A percentile compares a stretch with the other conserved stretches of the same genome.
Evolutionary conservation across 2,797 vertebrate genomes (phyloP).

Genomic region (Babyrousa celebensis): DNA sequence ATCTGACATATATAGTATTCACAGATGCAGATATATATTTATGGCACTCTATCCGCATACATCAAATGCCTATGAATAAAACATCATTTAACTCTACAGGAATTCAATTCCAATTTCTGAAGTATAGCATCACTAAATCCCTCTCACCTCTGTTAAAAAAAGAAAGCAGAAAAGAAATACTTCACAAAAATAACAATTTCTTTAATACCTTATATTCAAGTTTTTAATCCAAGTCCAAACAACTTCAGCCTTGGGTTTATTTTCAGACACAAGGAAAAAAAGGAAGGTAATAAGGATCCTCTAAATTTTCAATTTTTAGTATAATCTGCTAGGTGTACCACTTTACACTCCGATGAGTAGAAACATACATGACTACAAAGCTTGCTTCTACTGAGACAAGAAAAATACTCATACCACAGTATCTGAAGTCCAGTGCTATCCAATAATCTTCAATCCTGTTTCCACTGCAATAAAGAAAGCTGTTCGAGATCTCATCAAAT

Average conservation of each 20-base stretch:
- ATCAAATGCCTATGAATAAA: slow-evolving; percentile 72
- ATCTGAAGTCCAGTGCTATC: neutral
- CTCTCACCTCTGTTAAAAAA: neutral
- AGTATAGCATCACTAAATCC: neutral
- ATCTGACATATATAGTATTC: neutral
- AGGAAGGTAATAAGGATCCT: neutral
- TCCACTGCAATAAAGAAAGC: neutral
- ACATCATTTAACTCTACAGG: slow-evolving; percentile 25
- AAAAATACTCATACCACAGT: fast-evolving
- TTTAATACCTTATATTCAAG: neutral
- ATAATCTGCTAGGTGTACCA: neutral
- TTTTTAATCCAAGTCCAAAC: neutral
- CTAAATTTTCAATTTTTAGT: neutral
- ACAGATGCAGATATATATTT: slow-evolving; percentile 57
- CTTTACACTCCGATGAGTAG: neutral
- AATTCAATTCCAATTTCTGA: slow-evolving; percentile 65
- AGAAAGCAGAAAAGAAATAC: neutral
- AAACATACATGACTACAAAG: neutral
- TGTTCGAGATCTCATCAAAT: neutral
- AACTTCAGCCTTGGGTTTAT: neutral
- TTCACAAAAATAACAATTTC: neutral
- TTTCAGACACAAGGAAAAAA: slow-evolving; percentile 19
- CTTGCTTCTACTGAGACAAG: neutral
- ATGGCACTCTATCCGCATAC: slow-evolving; percentile 30
- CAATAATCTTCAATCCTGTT: no score